phyloP scores from a whole-genome alignment of 2,888 invertebrate genomes.

The Drosophila suboccidentalis region DNA sequence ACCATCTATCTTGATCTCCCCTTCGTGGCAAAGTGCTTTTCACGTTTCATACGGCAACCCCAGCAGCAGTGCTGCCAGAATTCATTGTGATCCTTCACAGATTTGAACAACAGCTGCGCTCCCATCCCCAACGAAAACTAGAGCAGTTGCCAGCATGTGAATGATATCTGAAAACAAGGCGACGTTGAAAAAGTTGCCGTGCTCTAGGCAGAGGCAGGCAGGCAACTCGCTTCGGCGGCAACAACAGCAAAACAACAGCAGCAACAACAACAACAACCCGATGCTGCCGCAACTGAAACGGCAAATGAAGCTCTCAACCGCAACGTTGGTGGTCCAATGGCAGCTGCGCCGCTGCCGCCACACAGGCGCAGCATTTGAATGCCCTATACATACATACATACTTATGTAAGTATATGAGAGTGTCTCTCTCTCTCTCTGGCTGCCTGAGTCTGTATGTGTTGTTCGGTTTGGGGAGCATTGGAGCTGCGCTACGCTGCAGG shows the following conservation, averaged over 20 bases:
- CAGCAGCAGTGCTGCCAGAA: slow-evolving; percentile 17
- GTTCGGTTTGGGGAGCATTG: slow-evolving; percentile 65
- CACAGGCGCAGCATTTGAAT: slow-evolving; percentile 70
- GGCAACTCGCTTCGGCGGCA: slow-evolving; percentile 3
- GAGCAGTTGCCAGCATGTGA: slow-evolving; percentile 54
- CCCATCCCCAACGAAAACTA: slow-evolving; percentile 51
- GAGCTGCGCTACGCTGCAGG: slow-evolving; percentile 72
- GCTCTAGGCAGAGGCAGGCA: slow-evolving; percentile 46
- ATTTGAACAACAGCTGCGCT: slow-evolving; percentile 52
- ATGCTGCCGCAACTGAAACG: slow-evolving; percentile 71
- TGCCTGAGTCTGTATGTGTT: slow-evolving; percentile 21
- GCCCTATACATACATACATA: slow-evolving; percentile 43
- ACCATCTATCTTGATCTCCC: slow-evolving; percentile 51
- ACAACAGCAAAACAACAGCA: slow-evolving; percentile 38
- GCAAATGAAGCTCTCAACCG: slow-evolving; percentile 78
- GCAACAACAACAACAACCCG: slow-evolving; percentile 49
- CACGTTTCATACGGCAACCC: too few relatives aligned
- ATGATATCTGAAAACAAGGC: slow-evolving; percentile 55
- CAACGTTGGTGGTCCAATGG: slow-evolving; percentile 80
- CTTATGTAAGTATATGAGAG: slow-evolving; percentile 18
- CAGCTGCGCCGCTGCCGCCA: slow-evolving; percentile 70
- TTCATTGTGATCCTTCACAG: slow-evolving; percentile 26
- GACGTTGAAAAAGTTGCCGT: slow-evolving; percentile 54
- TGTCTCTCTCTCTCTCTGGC: slow-evolving; percentile 19
- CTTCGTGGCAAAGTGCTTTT: slow-evolving; percentile 12